Evolutionary conservation across 2,113 vertebrate genomes (phyloP), one percentile per base, ranked within the genome.

Genomic region (Nothobranchius kuhntae): DNA sequence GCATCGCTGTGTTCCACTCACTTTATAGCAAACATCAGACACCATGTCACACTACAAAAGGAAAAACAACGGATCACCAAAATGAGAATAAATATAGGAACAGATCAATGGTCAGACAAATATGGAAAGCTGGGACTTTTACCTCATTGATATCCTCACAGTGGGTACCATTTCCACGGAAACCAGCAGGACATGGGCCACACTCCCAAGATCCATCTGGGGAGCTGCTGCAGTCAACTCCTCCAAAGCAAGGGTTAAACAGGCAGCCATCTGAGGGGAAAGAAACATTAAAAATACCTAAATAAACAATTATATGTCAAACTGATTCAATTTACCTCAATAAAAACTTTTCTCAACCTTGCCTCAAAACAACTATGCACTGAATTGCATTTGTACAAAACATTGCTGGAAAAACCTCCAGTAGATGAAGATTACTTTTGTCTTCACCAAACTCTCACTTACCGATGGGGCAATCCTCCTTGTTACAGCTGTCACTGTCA

Each of bases 141-240:
- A 98, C 97, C 96, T 99, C 97, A 77, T 98, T 95, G 74, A 98
- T 90, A 82, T 99, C 97, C 76, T 98, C 94, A 74, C 97, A 99
- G 70, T 93, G 44, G 0, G 93, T 96, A 45, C 97, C 97, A 36
- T 98, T 97, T 76, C 97, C 97, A 78, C 96, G 93, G 82, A 94
- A 96, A 63, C 97, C 97, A 62, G 71, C 82, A 3, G 97, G 97
- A 61, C 97, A 99, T 0, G 95, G 92, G 11, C 97, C 96, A 12
- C 97, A 99, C 10, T 96, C 95, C 96, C 96, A 99, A 17, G 97
- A 98, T 1, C 97, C 97, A 47, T 98, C 97, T 0, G 96, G 91
- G 56, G 95, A 94, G 75, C 97, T 97, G 90, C 81, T 96, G 86
- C 97, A 99, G 45, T 93, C 90, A 52, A 95, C 94, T 52, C 97